Base-by-base conservation (phyloP, 1,140 invertebrate genomes). In the Brachionus plicatilis region DNA sequence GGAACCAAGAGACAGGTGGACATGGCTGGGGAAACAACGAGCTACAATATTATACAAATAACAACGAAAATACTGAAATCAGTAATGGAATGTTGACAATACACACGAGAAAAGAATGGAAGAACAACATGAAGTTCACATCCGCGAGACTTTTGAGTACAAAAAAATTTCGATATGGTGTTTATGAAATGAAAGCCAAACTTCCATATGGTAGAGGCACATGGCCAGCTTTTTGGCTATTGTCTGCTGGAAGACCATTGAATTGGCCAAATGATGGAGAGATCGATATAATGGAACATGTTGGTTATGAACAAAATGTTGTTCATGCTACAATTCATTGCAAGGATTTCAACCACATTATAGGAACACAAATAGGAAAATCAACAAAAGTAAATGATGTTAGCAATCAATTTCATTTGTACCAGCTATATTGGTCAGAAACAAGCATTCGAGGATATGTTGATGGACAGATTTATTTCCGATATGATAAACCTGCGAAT, bases 171-270 rank as follows among this genome's bases (percentile, higher is more conserved):
- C 29, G 29, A 41, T 85, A 85, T 50, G 85, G 85, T 33, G 37
- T 66, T 37, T 56, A 85, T 27, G 50, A 79, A 53, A 56, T 83
- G 20, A 50, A 83, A 60, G 78, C 78, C 11, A 85, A 85, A 53
- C 12, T 85, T 17, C 83, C 83, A 14, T 12, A 70, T 20, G 85
- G 85, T 3, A 27, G 68, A n/a, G 85, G 85, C 1, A 53, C 78
- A 14, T 85, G 85, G 85, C 85, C 85, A 12, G 85, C 85, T 37
- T 45, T 85, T 45, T 85, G 85, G 85, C 47, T 85, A 41, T 65
- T 85, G 20, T 24, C 60, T 2, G 47, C 84, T 20, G 68, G 50
- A 8, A n/a, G 24, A 20, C 24, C 20, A 68, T 47, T 72, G n/a
- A 56, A 50, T 50, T 85, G 85, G 85, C 85, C 85, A 27, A 24